These are phyloP conservation scores for Zaprionus tsacasi DNA, from an alignment of 1,140 invertebrate species.

Conservation along the genomic window DNA sequence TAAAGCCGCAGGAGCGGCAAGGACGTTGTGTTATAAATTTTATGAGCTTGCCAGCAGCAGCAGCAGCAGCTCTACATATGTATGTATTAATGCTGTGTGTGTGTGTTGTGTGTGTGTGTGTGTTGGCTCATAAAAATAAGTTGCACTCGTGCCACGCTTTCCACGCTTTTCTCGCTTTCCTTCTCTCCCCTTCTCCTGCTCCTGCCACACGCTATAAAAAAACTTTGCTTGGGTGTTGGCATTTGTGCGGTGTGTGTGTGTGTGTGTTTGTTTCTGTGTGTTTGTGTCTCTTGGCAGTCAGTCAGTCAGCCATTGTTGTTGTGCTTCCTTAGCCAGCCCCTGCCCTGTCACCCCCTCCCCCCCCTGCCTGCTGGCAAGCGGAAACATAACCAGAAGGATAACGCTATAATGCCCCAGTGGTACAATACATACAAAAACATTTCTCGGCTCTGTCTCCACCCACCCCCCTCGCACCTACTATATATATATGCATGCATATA, in stretches of 20 bases:
- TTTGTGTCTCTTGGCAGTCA: constrained; percentile 75
- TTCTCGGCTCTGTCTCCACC: constrained; percentile 47
- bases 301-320: constrained; percentile 78
- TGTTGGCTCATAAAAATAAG: constrained; percentile 79
- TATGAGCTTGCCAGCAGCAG: constrained; percentile 79
- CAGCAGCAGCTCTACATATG: constrained; percentile 54
- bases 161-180: constrained; percentile 43
- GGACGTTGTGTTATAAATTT: constrained; percentile 82
- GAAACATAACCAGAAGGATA: constrained; percentile 83
- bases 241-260: constrained; percentile 43
- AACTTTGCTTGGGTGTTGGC: constrained; percentile 69
- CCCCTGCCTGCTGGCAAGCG: constrained; percentile 68
- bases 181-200: constrained; percentile 1
- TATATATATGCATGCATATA: background rate
- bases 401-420: constrained; percentile 82
- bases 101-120: constrained; percentile 36
- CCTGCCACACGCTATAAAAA: constrained; percentile 62
- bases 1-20: constrained; percentile 79
- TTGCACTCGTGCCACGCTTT: constrained; percentile 79
- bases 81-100: constrained; percentile 25
- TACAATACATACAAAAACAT: constrained; percentile 72
- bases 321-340: constrained; percentile 28
- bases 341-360: background rate
- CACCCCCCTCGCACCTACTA: background rate
- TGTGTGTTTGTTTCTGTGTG: constrained; percentile 35